These are phyloP conservation scores for Beroe ovata DNA, from an alignment of 37 sponge, comb jelly and placozoan species.

Conservation along the genomic window DNA sequence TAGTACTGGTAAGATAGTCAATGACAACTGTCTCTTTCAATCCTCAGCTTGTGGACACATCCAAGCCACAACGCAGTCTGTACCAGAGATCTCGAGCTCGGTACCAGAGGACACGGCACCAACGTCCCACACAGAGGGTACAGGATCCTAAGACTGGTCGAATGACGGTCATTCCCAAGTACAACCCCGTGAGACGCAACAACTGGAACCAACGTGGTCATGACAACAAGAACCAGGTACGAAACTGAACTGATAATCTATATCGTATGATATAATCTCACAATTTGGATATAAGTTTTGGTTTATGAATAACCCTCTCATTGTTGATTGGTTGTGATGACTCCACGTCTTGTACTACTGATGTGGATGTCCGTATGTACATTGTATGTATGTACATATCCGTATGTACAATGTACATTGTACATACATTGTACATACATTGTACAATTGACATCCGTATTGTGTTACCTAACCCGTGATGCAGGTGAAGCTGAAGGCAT, in stretches of 20 bases:
- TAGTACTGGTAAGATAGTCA: background rate
- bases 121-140: constrained; percentile 51
- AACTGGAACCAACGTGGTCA: constrained; percentile 46
- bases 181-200: constrained; percentile 53
- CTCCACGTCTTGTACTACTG: too few species aligned
- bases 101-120: constrained; percentile 58
- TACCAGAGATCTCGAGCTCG: constrained; percentile 70
- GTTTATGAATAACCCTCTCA: too few species aligned
- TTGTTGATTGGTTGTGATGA: too few species aligned
- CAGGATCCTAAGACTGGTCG: constrained; percentile 63
- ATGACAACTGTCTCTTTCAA: too few species aligned
- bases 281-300: too few species aligned
- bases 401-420: too few species aligned
- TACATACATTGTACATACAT: too few species aligned
- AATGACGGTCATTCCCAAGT: constrained; percentile 57
- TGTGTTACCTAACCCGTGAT: background rate
- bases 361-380: too few species aligned
- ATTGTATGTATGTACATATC: too few species aligned
- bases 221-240: constrained; percentile 63
- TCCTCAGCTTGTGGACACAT: constrained; percentile 80
- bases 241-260: too few species aligned
- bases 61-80: constrained; percentile 71
- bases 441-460: background rate
- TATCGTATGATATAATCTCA: too few species aligned
- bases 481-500: constrained; percentile 75